Base-by-base conservation (phyloP, 2,113 vertebrate genomes). In the Colius striatus region DNA sequence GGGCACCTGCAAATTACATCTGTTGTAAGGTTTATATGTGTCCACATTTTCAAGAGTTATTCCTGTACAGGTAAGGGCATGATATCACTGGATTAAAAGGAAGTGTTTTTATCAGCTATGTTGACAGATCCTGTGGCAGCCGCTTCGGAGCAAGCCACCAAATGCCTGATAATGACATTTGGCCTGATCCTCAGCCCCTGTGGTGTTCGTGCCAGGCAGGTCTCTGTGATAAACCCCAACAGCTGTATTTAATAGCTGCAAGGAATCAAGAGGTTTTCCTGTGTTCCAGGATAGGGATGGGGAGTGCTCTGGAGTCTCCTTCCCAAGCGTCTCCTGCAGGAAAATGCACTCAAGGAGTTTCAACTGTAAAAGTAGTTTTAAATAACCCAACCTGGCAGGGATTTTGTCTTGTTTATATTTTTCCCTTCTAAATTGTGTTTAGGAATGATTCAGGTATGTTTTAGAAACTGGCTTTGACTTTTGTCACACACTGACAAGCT, bases 301-400 rank as follows among this genome's bases (percentile, higher is more conserved):
- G 72, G 75, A 61, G 32, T 27, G 14, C 32, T 72, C 65, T 11
- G 19, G 77, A 67, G 55, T 7, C 60, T 58, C 41, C 67, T 2
- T 41, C 76, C 29, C 57, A 55, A 47, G 55, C 16, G 8, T 22
- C 66, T 72, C 84, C 66, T 38, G 38, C 57, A 70, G 75, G 79
- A 57, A 45, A 63, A 51, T 0, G 1, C 41, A 16, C 3, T 5
- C 0, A 0, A 61, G 34, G 71, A 76, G 67, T 2, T 84, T 30
- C 12, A 53, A 15, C 20, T 68, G 45, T 17, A 34, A 19, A 73
- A 71, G 48, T 6, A 67, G 36, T 18, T 53, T 2, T 13, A 25
- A 13, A 27, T 43, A 84, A 72, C 17, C 14, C 26, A 80, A 34
- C 23, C 29, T 60, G 5, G 14, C 53, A 32, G 19, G 7, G 75